Base-by-base conservation (phyloP, 2,888 invertebrate genomes). In the Xestoiulus laeticollis region DNA sequence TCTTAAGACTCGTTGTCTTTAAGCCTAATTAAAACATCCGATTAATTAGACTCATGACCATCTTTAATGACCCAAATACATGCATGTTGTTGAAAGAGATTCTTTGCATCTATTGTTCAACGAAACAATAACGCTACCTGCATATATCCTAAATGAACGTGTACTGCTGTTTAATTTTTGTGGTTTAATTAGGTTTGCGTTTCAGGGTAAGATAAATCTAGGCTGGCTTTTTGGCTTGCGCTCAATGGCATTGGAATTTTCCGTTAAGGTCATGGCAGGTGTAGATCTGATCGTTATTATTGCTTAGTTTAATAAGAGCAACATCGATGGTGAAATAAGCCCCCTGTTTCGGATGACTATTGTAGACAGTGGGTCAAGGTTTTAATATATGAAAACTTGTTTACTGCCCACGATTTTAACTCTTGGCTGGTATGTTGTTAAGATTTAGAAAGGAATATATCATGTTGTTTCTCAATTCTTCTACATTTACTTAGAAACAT, bases 311-410 rank as follows among this genome's bases (percentile, higher is more conserved):
- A 78, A 78, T 78, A 78, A 78, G 78, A 78, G 30, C 30, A 78
- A 78, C 78, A 30, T 14, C 78, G 78, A 78, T 78, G 30, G 0
- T 78, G 78, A 78, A 78, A 78, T 30, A 30, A 78, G 78, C 78
- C 78, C 78, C 78, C 78, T 30, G 78, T 78, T 78, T 78, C 2
- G 30, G 78, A 78, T 78, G 78, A 78, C 78, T 78, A 30, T 78
- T 78, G 78, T 78, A 12, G 78, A 78, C 78, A 78, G 78, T 78
- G 78, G 78, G 78, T 78, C 78, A 78, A 78, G 78, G 78, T 78
- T 78, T 30, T 78, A 78, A 78, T 78, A n/a, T n/a, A 30, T 78
- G 78, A 78, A 78, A 78, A 30, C 78, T 78, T 78, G 78, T 78
- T 78, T 78, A 78, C 78, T 22, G 30, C 30, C 26, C 26, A 78